These are phyloP conservation scores for Lacerta viridis DNA, from an alignment of 2,797 vertebrate genomes.

Conservation along the genomic window DNA sequence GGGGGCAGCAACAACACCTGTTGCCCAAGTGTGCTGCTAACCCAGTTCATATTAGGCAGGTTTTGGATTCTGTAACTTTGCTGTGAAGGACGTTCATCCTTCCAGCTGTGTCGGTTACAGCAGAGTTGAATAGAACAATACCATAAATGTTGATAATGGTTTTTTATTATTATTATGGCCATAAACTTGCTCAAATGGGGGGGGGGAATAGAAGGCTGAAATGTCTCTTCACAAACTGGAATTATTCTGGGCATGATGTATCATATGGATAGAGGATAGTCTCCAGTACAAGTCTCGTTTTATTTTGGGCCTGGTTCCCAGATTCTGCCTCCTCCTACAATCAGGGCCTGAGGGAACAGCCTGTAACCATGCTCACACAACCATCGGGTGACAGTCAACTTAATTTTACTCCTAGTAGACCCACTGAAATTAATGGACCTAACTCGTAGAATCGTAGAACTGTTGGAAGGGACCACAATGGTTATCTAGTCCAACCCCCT, in stretches of 20 bases:
- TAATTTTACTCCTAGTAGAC: too few species aligned
- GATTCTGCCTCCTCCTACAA: neutral
- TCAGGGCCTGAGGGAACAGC: neutral
- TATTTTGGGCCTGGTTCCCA: slow-evolving; percentile 13
- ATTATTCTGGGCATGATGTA: slow-evolving; percentile 40
- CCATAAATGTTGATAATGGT: slow-evolving; percentile 45
- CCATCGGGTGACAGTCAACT: too few species aligned
- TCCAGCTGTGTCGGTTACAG: neutral
- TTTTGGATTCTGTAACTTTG: slow-evolving; percentile 24
- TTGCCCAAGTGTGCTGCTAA: slow-evolving; percentile 76
- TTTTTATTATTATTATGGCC: slow-evolving; percentile 49
- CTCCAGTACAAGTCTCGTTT: slow-evolving; percentile 28
- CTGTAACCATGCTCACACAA: neutral
- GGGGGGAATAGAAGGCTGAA: slow-evolving; percentile 48
- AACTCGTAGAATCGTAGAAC: too few species aligned
- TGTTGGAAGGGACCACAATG: too few species aligned
- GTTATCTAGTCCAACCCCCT: too few species aligned
- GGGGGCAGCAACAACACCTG: slow-evolving; percentile 80
- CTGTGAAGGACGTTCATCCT: neutral
- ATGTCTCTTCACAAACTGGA: slow-evolving; percentile 41
- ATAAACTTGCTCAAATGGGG: slow-evolving; percentile 50
- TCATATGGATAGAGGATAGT: neutral
- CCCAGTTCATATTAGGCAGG: slow-evolving; percentile 36
- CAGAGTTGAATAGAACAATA: slow-evolving; percentile 55
- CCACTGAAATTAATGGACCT: too few species aligned